phyloP scores from a whole-genome alignment of 2,888 invertebrate species.

The Epinotia demarniana region DNA sequence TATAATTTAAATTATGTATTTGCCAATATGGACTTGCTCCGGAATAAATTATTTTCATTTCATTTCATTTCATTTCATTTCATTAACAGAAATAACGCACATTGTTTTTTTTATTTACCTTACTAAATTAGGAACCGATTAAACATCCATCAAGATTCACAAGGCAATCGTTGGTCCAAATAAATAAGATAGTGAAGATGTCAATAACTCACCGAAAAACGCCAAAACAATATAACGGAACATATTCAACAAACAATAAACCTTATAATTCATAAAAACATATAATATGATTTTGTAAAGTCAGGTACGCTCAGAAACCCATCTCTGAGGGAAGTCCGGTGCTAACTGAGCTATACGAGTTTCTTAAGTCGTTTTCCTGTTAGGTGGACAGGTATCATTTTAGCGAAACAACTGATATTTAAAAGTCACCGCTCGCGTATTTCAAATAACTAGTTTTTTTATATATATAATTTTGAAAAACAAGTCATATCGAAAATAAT shows the following conservation, averaged over 20 bases:
- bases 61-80: too few species aligned
- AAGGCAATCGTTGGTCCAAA: background rate
- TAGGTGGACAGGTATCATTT: background rate
- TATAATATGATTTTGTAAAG: background rate
- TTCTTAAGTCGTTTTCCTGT: slow-evolving; percentile 6
- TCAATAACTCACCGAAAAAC: slow-evolving; percentile 15
- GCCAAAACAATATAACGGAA: slow-evolving; percentile 7
- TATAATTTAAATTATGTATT: too few species aligned
- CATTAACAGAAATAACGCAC: too few species aligned
- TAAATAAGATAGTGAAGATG: too few species aligned
- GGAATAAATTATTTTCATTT: too few species aligned
- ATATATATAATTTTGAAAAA: too few species aligned
- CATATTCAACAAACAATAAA: slow-evolving; percentile 1
- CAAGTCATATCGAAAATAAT: too few species aligned
- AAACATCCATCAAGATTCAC: background rate
- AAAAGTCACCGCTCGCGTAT: background rate
- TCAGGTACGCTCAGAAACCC: background rate
- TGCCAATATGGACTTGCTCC: too few species aligned
- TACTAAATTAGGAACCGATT: background rate
- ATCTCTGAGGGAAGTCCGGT: slow-evolving; percentile 10
- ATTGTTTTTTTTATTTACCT: too few species aligned
- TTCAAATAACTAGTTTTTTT: too few species aligned
- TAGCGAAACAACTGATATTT: background rate
- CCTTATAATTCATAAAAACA: background rate
- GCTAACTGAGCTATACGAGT: background rate